Base-by-base conservation (phyloP, 2,113 vertebrate species). In the Pardalotus punctatus region DNA sequence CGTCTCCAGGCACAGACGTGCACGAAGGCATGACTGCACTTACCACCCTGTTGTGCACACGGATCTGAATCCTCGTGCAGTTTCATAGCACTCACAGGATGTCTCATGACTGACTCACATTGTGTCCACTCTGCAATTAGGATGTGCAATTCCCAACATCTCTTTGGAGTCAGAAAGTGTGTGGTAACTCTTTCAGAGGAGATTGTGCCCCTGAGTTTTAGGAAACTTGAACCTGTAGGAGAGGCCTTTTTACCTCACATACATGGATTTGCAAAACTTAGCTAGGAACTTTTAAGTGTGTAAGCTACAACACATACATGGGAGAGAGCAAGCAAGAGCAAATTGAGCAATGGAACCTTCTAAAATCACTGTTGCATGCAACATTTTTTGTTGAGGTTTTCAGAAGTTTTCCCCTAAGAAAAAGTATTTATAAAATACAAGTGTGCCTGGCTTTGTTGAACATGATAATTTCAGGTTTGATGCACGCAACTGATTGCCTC, bases 301-400 rank as follows among this genome's bases (percentile, higher is more conserved):
- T 58, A 71, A 29, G 33, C 36, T 81, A 31, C 5, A 24, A 33
- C 18, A 21, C 0, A 0, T 27, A 31, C 2, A 22, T 51, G n/a
- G 27, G 5, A 82, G 23, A 79, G 16, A 65, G 28, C 33, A 86
- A 77, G n/a, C 25, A 88, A 84, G 35, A 23, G 29, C 25, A 92
- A 53, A 86, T 24, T 31, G 43, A 89, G 19, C 21, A 62, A 74
- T 12, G n/a, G 38, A 66, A 85, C 45, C 24, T 84, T 73, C 86
- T 61, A 53, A 78, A 79, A 48, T 35, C 25, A 36, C 25, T 77
- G 42, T 29, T 90, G 29, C 27, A 24, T 14, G 33, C 31, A 80
- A 50, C 9, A 11, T 36, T 94, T 88, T 76, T 64, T 83, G 17
- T 36, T 77, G 18, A 21, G 70, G 27, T 36, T 93, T 86, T 92